Evolutionary conservation across 30 jellyfish, hydroid and myxozoan species (phyloP), one percentile per base, ranked within the genome.

Genomic region (Sanderia malayensis): DNA sequence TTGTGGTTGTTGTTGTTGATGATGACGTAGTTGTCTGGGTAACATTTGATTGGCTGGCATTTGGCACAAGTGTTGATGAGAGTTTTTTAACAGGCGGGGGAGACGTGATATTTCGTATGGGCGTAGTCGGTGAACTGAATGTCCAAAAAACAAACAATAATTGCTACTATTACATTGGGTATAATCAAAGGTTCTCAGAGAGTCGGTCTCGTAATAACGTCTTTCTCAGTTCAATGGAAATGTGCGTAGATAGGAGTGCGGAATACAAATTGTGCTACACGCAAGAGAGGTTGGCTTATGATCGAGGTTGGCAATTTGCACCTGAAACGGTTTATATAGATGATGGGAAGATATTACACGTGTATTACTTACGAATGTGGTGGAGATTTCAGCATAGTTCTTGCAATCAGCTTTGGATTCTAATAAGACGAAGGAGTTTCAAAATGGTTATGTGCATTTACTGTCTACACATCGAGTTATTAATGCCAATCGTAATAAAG

Each of bases 1-100:
- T 64, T 24, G 89, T 61, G 28, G 83, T 27, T 24, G 64, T 2
- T n/a, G n/a, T n/a, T n/a, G n/a, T n/a, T n/a, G n/a, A n/a, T 41
- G 61, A 66, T 29, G 61, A 31, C 53, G 44, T 37, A 19, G 55
- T 61, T 25, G 69, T 26, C 9, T 45, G 70, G 20, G 86, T 9
- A 18, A 76, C 8, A 20, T 62, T 75, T 28, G 31, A 73, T 24
- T 41, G 20, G 61, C 46, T 76, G 34, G 67, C 30, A 11, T 15
- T 61, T 31, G 73, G 64, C 7, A 67, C 33, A 2, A 44, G 44
- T 10, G 52, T 20, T 44, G 53, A 41, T 19, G 44, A 31, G 25
- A 17, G 81, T 29, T 26, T 69, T 31, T 49, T 69, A 29, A 44
- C 53, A 20, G 63, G 32, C 31, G 67, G 81, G 46, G 63, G 27